A percentile compares a stretch with the other conserved stretches of the same genome.
Conservation (phyloP, 2,113 vertebrate species). For the Thomomys bottae region DNA sequence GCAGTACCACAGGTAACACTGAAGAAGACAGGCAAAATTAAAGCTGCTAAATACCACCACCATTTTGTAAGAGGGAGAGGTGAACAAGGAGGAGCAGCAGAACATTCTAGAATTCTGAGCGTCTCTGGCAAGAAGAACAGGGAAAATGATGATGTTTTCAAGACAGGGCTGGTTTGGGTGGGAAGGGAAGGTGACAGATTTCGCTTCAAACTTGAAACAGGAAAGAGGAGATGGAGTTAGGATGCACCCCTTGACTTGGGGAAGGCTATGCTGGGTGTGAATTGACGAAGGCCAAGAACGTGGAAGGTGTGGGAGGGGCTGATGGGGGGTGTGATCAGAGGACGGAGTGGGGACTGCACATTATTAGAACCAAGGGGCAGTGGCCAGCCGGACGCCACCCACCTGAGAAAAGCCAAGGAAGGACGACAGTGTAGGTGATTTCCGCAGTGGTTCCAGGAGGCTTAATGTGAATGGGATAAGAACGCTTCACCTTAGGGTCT, state of each 20-base stretch:
- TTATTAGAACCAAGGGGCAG: background rate
- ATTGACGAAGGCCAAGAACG: background rate
- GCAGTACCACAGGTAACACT: background rate
- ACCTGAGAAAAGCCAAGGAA: background rate
- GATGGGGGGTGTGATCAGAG: background rate
- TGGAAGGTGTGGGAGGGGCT: background rate
- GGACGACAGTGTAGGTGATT: background rate
- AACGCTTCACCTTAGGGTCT: too few species aligned
- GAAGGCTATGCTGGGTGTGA: background rate
- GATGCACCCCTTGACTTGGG: background rate
- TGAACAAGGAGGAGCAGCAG: background rate
- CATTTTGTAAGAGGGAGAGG: background rate
- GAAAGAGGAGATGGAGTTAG: background rate
- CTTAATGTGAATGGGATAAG: background rate
- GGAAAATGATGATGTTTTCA: background rate
- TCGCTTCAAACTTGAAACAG: background rate
- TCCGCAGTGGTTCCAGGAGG: background rate
- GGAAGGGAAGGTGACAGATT: background rate
- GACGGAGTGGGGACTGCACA: rapidly evolving
- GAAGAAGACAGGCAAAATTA: background rate
- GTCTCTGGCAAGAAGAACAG: background rate
- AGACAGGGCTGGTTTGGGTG: too few species aligned
- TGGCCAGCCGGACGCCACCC: background rate
- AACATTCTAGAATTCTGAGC: constrained; percentile 9
- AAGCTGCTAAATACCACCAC: background rate